Conservation (phyloP, 2,113 vertebrate species). For the Thermophis baileyi region DNA sequence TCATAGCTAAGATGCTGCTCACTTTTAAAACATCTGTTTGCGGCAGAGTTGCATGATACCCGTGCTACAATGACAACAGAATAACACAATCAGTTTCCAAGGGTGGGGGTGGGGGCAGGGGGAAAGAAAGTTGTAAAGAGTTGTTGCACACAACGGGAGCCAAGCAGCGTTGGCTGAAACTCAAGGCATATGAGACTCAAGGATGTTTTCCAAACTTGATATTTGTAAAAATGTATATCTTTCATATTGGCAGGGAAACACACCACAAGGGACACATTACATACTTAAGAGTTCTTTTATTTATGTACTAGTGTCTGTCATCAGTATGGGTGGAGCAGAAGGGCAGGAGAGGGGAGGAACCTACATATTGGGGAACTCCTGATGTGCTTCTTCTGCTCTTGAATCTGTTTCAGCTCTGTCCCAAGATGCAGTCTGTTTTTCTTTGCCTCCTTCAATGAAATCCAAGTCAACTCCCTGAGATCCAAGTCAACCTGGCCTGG, state of each 20-base stretch:
- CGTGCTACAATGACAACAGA: conserved; percentile 18
- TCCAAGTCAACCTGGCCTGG: neutral
- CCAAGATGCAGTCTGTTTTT: neutral
- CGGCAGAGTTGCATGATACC: neutral
- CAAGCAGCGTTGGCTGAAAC: conserved; percentile 22
- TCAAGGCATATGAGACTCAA: conserved; percentile 10
- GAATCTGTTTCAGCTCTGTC: neutral
- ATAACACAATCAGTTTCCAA: conserved; percentile 14
- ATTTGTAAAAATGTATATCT: conserved; percentile 29
- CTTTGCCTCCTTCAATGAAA: neutral
- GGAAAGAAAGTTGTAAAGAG: conserved; percentile 41
- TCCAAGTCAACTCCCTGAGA: neutral
- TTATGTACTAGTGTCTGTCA: neutral
- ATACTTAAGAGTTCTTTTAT: conserved; percentile 7
- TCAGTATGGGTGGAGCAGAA: neutral
- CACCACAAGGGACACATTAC: neutral
- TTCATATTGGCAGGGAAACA: conserved; percentile 12
- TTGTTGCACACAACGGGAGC: conserved; percentile 14
- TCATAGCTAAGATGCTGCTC: neutral
- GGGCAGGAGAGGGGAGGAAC: neutral
- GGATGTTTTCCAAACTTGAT: conserved; percentile 15
- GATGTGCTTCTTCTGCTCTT: neutral
- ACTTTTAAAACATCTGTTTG: conserved; percentile 17
- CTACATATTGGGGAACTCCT: neutral
- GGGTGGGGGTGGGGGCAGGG: neutral